Conservation (phyloP, 2,113 vertebrate species). For the Laticauda laticaudata region DNA sequence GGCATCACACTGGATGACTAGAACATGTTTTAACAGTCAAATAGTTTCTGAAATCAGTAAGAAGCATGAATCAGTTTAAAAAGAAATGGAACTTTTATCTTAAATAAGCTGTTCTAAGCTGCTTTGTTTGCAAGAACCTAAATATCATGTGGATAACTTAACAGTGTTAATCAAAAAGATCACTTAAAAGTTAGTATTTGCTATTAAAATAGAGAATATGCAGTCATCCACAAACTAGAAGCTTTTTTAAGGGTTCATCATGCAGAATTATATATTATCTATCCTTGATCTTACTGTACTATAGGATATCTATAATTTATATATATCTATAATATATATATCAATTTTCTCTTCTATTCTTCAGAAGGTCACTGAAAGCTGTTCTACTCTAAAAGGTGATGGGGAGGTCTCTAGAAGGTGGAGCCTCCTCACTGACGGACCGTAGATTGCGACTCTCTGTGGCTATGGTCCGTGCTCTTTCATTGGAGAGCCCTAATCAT, state of each 20-base stretch:
- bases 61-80: neutral
- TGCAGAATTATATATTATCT: slow-evolving; percentile 63
- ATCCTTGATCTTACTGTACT: slow-evolving; percentile 59
- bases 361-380: slow-evolving; percentile 55
- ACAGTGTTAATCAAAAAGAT: slow-evolving; percentile 53
- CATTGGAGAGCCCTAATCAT: too few relatives aligned
- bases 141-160: slow-evolving; percentile 48
- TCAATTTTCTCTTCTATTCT: slow-evolving; percentile 35
- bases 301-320: slow-evolving; percentile 33
- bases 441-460: too few relatives aligned
- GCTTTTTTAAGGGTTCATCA: slow-evolving; percentile 39
- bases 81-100: slow-evolving; percentile 21
- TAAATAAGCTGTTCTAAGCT: slow-evolving; percentile 19
- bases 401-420: neutral
- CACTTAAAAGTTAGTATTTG: slow-evolving; percentile 50
- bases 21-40: neutral
- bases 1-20: neutral
- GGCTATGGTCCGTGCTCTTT: too few relatives aligned
- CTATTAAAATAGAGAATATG: slow-evolving; percentile 47
- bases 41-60: slow-evolving; percentile 10
- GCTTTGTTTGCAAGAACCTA: slow-evolving; percentile 47
- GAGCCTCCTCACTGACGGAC: too few relatives aligned
- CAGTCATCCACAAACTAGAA: slow-evolving; percentile 24
- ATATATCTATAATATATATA: too few relatives aligned
- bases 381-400: slow-evolving; percentile 14